Evolutionary conservation across 2,113 vertebrate species (phyloP).

Genomic region (Cryptomyrus ogoouensis): DNA sequence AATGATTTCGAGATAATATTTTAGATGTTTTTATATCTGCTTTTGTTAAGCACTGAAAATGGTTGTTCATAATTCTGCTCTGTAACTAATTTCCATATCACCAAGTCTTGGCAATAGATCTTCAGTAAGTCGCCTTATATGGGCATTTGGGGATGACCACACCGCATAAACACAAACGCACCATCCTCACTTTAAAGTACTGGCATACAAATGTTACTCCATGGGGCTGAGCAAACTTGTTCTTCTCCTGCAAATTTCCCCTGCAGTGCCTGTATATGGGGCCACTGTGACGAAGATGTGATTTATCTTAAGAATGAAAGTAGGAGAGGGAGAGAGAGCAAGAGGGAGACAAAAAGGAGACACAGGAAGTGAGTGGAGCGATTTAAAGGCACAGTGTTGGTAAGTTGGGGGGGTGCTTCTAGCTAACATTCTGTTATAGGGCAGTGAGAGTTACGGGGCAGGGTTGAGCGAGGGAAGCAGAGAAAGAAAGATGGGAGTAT

Average conservation of each 20-base stretch:
- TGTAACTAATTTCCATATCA: neutral
- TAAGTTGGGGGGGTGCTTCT: neutral
- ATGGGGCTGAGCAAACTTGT: neutral
- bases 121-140: neutral
- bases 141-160: neutral
- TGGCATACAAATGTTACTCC: neutral
- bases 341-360: neutral
- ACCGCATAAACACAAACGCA: neutral
- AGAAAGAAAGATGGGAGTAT: neutral
- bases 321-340: neutral
- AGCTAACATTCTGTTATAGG: neutral
- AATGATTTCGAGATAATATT: neutral
- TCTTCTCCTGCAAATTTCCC: neutral
- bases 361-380: neutral
- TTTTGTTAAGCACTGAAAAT: neutral
- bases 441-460: neutral
- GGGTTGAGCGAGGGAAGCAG: neutral
- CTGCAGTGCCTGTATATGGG: neutral
- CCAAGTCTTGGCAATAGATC: neutral
- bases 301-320: slow-evolving; percentile 8
- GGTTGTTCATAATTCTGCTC: neutral
- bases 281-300: neutral
- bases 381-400: neutral
- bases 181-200: neutral
- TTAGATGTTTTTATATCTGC: neutral